phyloP scores from a whole-genome alignment of 2,113 vertebrate species.

The Poeciliopsis prolifica region DNA sequence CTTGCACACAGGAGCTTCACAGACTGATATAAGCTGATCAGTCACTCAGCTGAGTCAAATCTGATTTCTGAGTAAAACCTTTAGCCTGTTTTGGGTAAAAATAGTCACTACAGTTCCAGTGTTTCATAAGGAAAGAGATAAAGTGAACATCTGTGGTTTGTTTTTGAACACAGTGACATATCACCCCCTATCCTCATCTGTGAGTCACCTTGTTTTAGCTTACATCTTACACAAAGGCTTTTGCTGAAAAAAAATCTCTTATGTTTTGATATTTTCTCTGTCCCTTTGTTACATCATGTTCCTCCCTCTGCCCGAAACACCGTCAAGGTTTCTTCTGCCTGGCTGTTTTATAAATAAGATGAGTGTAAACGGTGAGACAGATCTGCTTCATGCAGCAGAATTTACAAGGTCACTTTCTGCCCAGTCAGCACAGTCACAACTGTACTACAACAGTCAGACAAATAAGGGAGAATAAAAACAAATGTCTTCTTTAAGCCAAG shows the following conservation, averaged over 20 bases:
- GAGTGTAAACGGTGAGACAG: constrained; percentile 57
- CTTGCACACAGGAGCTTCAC: too few relatives aligned
- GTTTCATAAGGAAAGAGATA: not conserved
- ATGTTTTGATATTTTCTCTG: not conserved
- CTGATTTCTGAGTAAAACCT: not conserved
- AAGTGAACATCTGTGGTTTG: not conserved
- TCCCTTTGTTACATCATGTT: constrained; percentile 6
- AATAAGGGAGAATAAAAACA: not conserved
- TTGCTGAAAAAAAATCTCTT: too few relatives aligned
- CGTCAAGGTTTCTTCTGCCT: constrained; percentile 24
- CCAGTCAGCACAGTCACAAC: constrained; percentile 46
- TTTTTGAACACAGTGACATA: not conserved
- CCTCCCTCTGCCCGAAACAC: constrained; percentile 22
- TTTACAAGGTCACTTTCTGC: constrained; percentile 51
- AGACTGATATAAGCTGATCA: too few relatives aligned
- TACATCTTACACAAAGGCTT: too few relatives aligned
- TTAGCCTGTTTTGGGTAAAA: constrained; percentile 5
- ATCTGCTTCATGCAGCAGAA: constrained; percentile 33
- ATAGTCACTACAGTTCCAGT: not conserved
- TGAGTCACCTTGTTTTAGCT: not conserved
- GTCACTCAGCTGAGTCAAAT: too few relatives aligned
- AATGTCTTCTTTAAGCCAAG: not conserved
- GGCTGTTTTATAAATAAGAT: constrained; percentile 58
- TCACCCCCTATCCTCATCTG: not conserved
- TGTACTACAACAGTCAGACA: not conserved